Evolutionary conservation across 1,140 invertebrate species (phyloP).

Genomic region (Stegodyphus mimosarum): DNA sequence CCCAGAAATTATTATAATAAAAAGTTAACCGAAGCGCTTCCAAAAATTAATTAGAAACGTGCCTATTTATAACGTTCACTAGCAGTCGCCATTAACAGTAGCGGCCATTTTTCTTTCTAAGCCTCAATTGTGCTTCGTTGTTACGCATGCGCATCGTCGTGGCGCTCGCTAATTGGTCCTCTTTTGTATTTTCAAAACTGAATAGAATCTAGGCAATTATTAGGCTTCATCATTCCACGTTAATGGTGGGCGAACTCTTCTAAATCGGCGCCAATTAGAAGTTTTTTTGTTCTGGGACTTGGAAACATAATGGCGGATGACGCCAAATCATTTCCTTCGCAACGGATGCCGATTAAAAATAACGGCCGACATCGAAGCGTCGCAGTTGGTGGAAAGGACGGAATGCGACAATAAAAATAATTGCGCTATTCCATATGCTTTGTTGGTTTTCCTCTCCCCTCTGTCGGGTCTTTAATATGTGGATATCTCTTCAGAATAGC

Average conservation of each 20-base stretch:
- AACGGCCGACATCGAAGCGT: slow-evolving; percentile 23
- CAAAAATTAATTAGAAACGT: slow-evolving; percentile 47
- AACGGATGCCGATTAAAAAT: slow-evolving; percentile 53
- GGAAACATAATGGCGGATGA: slow-evolving; percentile 30
- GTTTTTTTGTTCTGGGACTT: slow-evolving; percentile 18
- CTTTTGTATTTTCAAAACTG: slow-evolving; percentile 34
- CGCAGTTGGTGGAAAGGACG: slow-evolving; percentile 4
- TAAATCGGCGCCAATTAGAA: slow-evolving; percentile 59
- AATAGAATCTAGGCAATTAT: slow-evolving; percentile 52
- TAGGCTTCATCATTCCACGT: slow-evolving; percentile 54
- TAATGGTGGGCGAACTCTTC: slow-evolving; percentile 56
- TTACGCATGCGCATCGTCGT: slow-evolving; percentile 52
- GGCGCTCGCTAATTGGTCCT: slow-evolving; percentile 49
- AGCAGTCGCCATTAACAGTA: slow-evolving; percentile 24
- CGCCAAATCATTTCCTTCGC: slow-evolving; percentile 37
- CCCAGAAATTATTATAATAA: slow-evolving; percentile 50
- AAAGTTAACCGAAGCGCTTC: slow-evolving; percentile 49
- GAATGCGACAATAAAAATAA: slow-evolving; percentile 49
- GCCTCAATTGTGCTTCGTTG: slow-evolving; percentile 10
- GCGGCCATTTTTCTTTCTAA: slow-evolving; percentile 38
- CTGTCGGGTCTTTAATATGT: too few species aligned
- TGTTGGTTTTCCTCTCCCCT: too few species aligned
- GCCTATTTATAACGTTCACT: slow-evolving; percentile 45
- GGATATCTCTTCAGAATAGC: too few species aligned
- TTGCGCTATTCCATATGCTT: neutral